Conservation (phyloP, 1,140 invertebrate genomes). For the Diabrotica virgifera region DNA sequence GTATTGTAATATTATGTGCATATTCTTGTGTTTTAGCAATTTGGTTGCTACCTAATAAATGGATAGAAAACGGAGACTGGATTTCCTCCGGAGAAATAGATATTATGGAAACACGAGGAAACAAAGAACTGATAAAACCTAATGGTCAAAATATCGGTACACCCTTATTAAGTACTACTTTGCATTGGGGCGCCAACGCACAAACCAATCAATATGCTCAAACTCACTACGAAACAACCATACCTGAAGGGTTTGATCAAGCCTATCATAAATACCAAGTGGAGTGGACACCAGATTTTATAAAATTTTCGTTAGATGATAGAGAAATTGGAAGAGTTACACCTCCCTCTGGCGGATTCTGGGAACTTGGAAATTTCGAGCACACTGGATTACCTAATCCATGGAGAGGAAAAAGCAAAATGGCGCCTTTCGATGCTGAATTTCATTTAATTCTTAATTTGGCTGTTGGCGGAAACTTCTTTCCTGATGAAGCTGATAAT, state of each 20-base stretch:
- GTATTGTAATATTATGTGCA: background rate
- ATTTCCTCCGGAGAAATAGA: slow-evolving; percentile 57
- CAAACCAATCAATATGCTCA: slow-evolving; percentile 53
- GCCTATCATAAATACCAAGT: slow-evolving; percentile 53
- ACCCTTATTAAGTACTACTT: slow-evolving; percentile 56
- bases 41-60: slow-evolving; percentile 58
- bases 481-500: slow-evolving; percentile 49
- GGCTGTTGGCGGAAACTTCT: slow-evolving; percentile 47
- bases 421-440: slow-evolving; percentile 60
- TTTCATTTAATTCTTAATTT: slow-evolving; percentile 65
- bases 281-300: slow-evolving; percentile 50
- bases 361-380: slow-evolving; percentile 29
- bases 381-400: slow-evolving; percentile 31
- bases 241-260: slow-evolving; percentile 49
- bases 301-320: slow-evolving; percentile 35
- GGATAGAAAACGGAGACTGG: slow-evolving; percentile 57
- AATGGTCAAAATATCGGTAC: slow-evolving; percentile 57
- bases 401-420: slow-evolving; percentile 47
- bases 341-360: slow-evolving; percentile 33
- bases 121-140: slow-evolving; percentile 48
- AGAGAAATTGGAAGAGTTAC: slow-evolving; percentile 26
- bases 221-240: slow-evolving; percentile 52
- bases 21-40: slow-evolving; percentile 50
- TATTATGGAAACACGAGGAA: slow-evolving; percentile 58
- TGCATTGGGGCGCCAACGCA: slow-evolving; percentile 63